A percentile compares a stretch with the other conserved stretches of the same genome.
Conservation (phyloP, 1,140 invertebrate species). For the Venturia canescens region DNA sequence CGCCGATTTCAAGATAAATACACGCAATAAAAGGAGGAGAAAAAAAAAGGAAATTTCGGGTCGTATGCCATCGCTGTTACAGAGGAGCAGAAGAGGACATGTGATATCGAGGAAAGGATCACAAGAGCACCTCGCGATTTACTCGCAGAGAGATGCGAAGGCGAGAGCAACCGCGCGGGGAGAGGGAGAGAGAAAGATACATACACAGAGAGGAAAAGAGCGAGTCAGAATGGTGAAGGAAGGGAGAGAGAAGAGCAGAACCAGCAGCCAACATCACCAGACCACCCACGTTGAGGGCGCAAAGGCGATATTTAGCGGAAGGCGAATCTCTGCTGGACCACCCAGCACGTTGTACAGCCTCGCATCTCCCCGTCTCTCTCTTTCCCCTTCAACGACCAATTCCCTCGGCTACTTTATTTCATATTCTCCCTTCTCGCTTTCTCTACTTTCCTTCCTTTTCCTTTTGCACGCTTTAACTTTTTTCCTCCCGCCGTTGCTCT, state of each 20-base stretch:
- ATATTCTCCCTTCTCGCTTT: constrained; percentile 52
- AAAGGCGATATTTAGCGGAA: constrained; percentile 77
- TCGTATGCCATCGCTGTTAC: too few relatives aligned
- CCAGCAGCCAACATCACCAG: constrained; percentile 48
- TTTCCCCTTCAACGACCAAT: constrained; percentile 33
- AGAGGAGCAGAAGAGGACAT: constrained; percentile 6
- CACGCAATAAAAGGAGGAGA: constrained; percentile 18
- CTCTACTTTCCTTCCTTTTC: neutral
- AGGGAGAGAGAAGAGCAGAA: constrained; percentile 51
- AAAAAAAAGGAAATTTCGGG: neutral
- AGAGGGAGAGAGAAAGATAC: constrained; percentile 43
- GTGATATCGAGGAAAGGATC: constrained; percentile 53
- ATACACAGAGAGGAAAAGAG: constrained; percentile 27
- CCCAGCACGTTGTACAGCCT: constrained; percentile 67
- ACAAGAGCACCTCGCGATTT: constrained; percentile 61
- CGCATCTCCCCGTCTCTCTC: constrained; percentile 30
- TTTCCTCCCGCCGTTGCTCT: constrained; percentile 26
- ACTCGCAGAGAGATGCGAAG: constrained; percentile 45
- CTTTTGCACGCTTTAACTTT: neutral
- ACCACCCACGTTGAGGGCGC: constrained; percentile 75
- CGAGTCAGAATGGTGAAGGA: constrained; percentile 38
- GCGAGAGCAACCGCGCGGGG: constrained; percentile 41
- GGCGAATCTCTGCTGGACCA: constrained; percentile 75
- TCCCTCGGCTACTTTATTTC: constrained; percentile 70
- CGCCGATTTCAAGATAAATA: too few relatives aligned